Evolutionary conservation across 2,113 vertebrate genomes (phyloP), one percentile per base, ranked within the genome.

Genomic region (Apeltes quadracus): DNA sequence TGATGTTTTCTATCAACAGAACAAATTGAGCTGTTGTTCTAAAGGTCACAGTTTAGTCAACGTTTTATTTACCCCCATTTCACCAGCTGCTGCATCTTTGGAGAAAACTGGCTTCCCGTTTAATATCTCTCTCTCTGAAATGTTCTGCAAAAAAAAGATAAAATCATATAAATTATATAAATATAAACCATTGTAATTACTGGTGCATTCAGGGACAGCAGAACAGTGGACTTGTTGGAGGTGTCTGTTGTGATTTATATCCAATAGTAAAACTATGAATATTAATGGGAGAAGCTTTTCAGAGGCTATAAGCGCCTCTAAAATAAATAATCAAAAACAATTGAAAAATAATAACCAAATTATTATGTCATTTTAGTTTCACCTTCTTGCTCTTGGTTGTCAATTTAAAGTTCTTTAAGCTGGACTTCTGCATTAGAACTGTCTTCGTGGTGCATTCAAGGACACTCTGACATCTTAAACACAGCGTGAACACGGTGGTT

Each of bases 101-200:
- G 74, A 14, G 65, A 91, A 85, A 6, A 90, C 46, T 0, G 65
- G 63, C 1, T 16, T 55, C 10, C 84, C 70, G 16, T 69, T 29
- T 1, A 48, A 87, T 34, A 1, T 36, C 0, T 82, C 64, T 5
- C 0, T 3, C 0, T 0, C 0, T 3, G 66, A 1, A 36, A 88
- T 70, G 0, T 43, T 83, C 89, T 91, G 76, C 18, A 76, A 69
- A 75, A 53, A 27, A 32, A 7, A 62, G 22, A 43, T n/a, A n/a
- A n/a, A n/a, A n/a, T n/a, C n/a, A n/a, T n/a, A n/a, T n/a, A n/a
- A n/a, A n/a, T n/a, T n/a, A n/a, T n/a, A 56, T 36, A 15, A 27
- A 39, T 32, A 38, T 2, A 15, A 54, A 27, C 27, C 27, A 20
- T 6, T 25, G 22, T 18, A 16, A 46, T 18, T 41, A 15, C 0